phyloP scores from a whole-genome alignment of 2,797 vertebrate genomes.

The Jordanella pulchra region DNA sequence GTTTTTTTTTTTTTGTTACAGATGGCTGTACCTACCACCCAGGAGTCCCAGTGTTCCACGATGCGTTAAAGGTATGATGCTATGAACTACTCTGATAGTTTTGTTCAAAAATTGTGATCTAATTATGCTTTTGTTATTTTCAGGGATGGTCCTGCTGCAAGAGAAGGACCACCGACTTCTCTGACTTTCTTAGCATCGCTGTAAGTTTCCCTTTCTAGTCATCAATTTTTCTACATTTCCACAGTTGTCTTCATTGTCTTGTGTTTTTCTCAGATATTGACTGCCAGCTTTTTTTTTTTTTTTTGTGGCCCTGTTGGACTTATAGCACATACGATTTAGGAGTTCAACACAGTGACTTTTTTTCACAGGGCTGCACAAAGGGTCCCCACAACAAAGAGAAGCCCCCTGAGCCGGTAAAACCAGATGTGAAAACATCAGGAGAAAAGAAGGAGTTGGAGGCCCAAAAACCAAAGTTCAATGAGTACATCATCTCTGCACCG shows the following conservation, averaged over 20 bases:
- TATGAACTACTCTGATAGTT: constrained; percentile 5
- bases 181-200: constrained; percentile 96
- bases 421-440: constrained; percentile 88
- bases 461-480: constrained; percentile 77
- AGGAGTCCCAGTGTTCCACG: constrained; percentile 96
- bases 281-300: constrained; percentile 5
- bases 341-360: constrained; percentile 25
- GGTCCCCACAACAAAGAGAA: constrained; percentile 93
- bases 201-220: constrained; percentile 76
- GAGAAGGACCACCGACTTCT: constrained; percentile 96
- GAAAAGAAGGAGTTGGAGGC: constrained; percentile 82
- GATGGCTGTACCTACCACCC: constrained; percentile 92
- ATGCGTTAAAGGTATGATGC: constrained; percentile 90
- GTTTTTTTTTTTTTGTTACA: constrained; percentile 59
- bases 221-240: constrained; percentile 14
- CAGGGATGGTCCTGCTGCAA: constrained; percentile 99
- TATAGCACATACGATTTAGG: constrained; percentile 2
- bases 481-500: constrained; percentile 85
- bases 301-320: background rate
- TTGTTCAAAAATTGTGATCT: constrained; percentile 16
- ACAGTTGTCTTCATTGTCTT: constrained; percentile 22
- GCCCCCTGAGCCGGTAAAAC: constrained; percentile 93
- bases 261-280: constrained; percentile 29
- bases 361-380: constrained; percentile 92
- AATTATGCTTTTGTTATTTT: constrained; percentile 28